phyloP scores from a whole-genome alignment of 2,113 vertebrate species.

The Lophura nycthemera region DNA sequence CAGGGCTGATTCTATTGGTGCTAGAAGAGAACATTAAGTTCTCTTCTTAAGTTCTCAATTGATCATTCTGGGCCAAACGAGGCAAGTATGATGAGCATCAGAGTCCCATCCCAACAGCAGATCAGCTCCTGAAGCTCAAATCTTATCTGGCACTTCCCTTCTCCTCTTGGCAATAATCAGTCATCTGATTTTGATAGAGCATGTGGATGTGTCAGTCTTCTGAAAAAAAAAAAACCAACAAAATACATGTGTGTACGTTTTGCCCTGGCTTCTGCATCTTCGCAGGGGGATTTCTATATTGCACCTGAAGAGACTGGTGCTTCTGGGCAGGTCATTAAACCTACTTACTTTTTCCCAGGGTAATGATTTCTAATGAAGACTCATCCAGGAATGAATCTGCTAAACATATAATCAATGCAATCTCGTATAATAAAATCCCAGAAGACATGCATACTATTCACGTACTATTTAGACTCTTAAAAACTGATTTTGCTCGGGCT shows the following conservation, averaged over 20 bases:
- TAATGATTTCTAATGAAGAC: background rate
- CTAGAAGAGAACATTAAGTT: no score
- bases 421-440: background rate
- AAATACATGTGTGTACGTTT: background rate
- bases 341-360: rapidly evolving
- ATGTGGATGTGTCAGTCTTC: background rate
- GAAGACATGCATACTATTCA: background rate
- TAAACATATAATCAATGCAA: background rate
- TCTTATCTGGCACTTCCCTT: background rate
- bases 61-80: no score
- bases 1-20: background rate
- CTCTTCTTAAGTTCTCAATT: no score
- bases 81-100: background rate
- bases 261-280: background rate
- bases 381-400: background rate
- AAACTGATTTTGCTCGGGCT: background rate
- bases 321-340: background rate
- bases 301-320: background rate
- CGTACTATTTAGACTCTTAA: background rate
- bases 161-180: background rate
- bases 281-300: background rate
- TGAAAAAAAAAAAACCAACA: background rate
- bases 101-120: background rate
- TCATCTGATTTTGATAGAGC: background rate
- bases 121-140: rapidly evolving